Base-by-base conservation (phyloP, 2,888 invertebrate genomes). In the Sphaerophoria rueppellii region DNA sequence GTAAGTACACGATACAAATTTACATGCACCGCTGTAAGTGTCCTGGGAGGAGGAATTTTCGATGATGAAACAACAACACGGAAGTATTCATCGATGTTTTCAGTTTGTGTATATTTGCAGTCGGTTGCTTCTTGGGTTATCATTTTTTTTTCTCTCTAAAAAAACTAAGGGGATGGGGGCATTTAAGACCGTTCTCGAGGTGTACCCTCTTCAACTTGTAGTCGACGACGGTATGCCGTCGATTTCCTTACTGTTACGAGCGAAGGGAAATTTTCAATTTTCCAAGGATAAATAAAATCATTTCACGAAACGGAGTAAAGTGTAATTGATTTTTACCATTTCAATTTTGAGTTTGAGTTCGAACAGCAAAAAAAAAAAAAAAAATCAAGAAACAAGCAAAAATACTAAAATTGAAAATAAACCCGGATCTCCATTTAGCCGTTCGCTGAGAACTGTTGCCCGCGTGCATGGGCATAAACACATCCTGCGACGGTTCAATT, bases 311-410 rank as follows among this genome's bases (percentile, higher is more conserved):
- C 76, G 77, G 55, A 85, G 65, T 81, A 85, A 73, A 85, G 85
- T 81, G 85, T 85, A 85, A 85, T 85, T 85, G 85, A 85, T 85
- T 85, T 85, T 85, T 85, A 85, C 85, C 81, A 81, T 85, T 85
- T 85, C 81, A 85, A 81, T 85, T 81, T 85, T 76, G 65, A 65
- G 57, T 50, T 32, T 54, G 14, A 24, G 24, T 24, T 24, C 24
- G 24, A 24, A 2, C 24, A 40, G 43, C 43, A 43, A 43, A 43
- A 52, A 43, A 60, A 43, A 32, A 46, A 46, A 24, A 61, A 11
- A 58, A 60, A 37, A 32, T 14, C n/a, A n/a, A n/a, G n/a, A n/a
- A 58, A 65, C 63, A 69, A 61, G 46, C 58, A 54, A 43, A 54
- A 50, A 61, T 58, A 67, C 63, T 52, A 78, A 55, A 65, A 58